These are phyloP conservation scores for Erethizon dorsatum DNA, from an alignment of 2,797 vertebrate genomes.

Conservation along the genomic window DNA sequence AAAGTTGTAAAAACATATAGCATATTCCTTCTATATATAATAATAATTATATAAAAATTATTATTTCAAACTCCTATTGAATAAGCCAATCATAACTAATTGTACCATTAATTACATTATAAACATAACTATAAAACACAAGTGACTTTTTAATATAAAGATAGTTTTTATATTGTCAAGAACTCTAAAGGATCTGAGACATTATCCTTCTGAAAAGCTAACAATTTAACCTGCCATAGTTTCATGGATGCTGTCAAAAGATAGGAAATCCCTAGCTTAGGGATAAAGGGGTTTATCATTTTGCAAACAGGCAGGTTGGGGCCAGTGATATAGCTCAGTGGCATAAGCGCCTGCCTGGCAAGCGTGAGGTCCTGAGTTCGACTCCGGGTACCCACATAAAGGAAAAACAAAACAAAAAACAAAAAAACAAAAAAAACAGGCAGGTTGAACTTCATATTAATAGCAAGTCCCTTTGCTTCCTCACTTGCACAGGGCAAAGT, in stretches of 20 bases:
- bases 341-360: no score
- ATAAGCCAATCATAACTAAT: neutral
- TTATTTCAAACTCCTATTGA: neutral
- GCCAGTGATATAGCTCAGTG: no score
- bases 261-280: neutral
- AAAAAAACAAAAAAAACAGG: no score
- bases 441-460: neutral
- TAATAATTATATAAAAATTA: neutral
- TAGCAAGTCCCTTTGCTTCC: neutral
- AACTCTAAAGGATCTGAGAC: neutral
- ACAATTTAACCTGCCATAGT: neutral
- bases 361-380: no score
- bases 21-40: neutral
- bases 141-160: neutral
- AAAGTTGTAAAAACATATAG: no score
- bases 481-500: accelerated
- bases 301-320: neutral
- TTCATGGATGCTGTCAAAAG: neutral
- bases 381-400: no score
- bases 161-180: neutral
- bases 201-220: neutral
- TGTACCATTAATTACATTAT: neutral
- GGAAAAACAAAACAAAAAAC: no score
- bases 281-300: neutral
- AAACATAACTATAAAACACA: neutral